Percentiles rank a stretch among this genome's conserved stretches.
Evolutionary conservation across 1,140 invertebrate species (phyloP).

Genomic region (Trichonephila inaurata): DNA sequence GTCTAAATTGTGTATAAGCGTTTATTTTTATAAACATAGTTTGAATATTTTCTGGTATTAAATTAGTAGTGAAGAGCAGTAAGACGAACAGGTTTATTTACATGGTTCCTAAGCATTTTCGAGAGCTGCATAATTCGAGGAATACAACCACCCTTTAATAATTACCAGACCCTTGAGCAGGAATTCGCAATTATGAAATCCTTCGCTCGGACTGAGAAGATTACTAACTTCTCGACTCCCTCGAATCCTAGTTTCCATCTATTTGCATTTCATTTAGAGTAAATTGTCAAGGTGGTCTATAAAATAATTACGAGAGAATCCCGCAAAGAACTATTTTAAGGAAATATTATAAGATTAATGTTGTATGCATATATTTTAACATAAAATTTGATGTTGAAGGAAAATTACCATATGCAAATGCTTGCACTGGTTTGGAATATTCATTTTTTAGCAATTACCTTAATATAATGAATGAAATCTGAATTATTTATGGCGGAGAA

Average conservation of each 20-base stretch:
- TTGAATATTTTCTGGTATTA: not conserved
- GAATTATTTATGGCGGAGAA: too few species aligned
- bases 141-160: slow-evolving; percentile 17
- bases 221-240: not conserved
- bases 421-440: too few species aligned
- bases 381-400: too few species aligned
- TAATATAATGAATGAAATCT: too few species aligned
- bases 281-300: slow-evolving; percentile 17
- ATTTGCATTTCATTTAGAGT: slow-evolving; percentile 18
- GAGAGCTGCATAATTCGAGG: not conserved
- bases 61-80: not conserved
- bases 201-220: not conserved
- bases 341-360: not conserved
- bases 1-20: too few species aligned
- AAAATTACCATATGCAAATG: too few species aligned
- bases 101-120: not conserved
- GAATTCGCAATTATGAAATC: slow-evolving; percentile 31
- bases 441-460: too few species aligned
- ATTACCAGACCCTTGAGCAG: slow-evolving; percentile 29
- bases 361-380: too few species aligned
- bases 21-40: too few species aligned
- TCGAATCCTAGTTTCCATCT: slow-evolving; percentile 25
- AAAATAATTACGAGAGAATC: not conserved
- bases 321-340: not conserved
- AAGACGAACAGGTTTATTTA: slow-evolving; percentile 4